These are phyloP conservation scores for Gopherus evgoodei DNA, from an alignment of 2,113 vertebrate species.

Conservation along the genomic window DNA sequence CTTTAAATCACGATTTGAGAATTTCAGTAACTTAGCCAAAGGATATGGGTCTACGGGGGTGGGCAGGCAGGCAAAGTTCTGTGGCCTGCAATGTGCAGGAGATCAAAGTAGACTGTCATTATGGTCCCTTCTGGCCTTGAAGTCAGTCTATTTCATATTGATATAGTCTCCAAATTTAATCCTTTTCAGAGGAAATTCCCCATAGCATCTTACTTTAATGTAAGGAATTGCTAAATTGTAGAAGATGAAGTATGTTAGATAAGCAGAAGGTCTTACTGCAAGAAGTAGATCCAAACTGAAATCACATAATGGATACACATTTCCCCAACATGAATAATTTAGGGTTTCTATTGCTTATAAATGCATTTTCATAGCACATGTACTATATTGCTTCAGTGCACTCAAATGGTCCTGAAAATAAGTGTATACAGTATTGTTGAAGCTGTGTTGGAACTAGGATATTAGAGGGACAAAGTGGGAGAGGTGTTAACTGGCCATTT, in stretches of 20 bases:
- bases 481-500: too few relatives aligned
- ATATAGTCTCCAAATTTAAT: neutral
- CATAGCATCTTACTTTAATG: neutral
- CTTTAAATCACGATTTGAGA: too few relatives aligned
- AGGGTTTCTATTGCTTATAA: slow-evolving; percentile 12
- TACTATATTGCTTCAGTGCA: neutral
- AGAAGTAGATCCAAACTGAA: neutral
- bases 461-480: too few relatives aligned
- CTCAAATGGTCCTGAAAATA: neutral
- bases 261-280: neutral
- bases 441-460: too few relatives aligned
- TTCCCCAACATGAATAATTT: neutral
- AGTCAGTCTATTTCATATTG: neutral
- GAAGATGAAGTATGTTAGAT: neutral
- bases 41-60: too few relatives aligned
- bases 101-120: too few relatives aligned
- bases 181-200: neutral
- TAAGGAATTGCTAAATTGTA: neutral
- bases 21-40: too few relatives aligned
- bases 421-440: too few relatives aligned
- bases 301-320: neutral
- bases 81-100: too few relatives aligned
- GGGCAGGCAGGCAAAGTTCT: too few relatives aligned
- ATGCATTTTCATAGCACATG: neutral
- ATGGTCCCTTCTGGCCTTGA: too few relatives aligned